Percentiles rank a stretch among this genome's conserved stretches.
Conservation (phyloP, 2,113 vertebrate species). For the Antigone vipio region DNA sequence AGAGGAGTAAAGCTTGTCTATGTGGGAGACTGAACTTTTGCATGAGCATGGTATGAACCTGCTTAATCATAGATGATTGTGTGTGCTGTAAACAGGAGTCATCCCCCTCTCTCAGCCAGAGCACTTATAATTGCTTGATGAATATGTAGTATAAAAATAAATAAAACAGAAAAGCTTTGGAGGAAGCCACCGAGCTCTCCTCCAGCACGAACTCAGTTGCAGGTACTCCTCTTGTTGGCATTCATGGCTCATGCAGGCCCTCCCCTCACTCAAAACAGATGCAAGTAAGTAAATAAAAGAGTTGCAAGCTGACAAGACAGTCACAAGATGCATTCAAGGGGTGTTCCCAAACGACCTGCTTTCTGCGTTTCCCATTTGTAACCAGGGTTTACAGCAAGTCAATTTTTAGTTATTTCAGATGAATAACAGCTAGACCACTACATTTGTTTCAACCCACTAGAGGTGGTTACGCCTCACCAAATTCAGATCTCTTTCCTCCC, state of each 20-base stretch:
- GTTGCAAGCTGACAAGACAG: background rate
- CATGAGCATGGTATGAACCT: background rate
- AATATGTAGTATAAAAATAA: background rate
- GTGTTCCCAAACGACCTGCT: background rate
- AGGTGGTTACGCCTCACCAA: background rate
- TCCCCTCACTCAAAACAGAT: background rate
- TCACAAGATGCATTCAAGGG: background rate
- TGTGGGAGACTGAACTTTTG: background rate
- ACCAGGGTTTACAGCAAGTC: background rate
- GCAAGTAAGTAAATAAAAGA: background rate
- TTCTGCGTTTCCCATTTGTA: background rate
- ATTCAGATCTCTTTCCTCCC: background rate
- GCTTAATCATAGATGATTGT: constrained; percentile 7
- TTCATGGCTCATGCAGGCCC: background rate
- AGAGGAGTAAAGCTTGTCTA: background rate
- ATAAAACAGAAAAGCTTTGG: background rate
- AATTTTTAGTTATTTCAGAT: background rate
- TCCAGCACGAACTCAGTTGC: background rate
- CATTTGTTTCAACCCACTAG: background rate
- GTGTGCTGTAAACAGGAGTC: constrained; percentile 33
- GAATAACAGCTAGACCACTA: background rate
- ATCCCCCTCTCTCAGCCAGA: background rate
- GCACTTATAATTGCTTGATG: background rate
- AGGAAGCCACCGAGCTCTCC: background rate
- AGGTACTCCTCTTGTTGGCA: background rate